These are phyloP conservation scores for Plebejus anna DNA, from an alignment of 2,888 invertebrate genomes.

Conservation along the genomic window DNA sequence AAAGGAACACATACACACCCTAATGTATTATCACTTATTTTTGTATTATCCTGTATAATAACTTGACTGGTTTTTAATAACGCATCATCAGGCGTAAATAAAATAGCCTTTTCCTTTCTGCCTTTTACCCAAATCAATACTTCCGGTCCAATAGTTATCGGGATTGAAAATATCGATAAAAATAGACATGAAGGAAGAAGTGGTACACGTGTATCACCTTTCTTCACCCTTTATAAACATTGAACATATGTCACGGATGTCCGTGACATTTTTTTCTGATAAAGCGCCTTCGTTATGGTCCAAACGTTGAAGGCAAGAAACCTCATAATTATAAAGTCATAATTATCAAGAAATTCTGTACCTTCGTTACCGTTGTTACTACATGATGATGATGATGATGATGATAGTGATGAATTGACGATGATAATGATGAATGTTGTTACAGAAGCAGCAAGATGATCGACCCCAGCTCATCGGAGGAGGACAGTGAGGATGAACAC, in stretches of 20 bases:
- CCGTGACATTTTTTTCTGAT: neutral
- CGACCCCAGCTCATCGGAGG: conserved; percentile 97
- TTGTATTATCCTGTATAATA: too few species aligned
- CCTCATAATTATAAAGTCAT: too few species aligned
- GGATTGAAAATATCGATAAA: neutral
- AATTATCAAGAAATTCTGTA: too few species aligned
- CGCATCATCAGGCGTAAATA: too few species aligned
- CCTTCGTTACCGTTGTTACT: too few species aligned
- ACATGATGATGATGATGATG: neutral
- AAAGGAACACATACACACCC: too few species aligned
- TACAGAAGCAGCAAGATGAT: conserved; percentile 83
- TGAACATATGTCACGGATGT: neutral
- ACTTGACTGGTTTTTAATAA: too few species aligned
- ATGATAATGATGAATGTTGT: conserved; percentile 38
- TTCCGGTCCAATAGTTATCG: neutral
- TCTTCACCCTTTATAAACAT: neutral
- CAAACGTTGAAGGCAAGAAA: too few species aligned
- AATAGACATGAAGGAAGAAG: neutral
- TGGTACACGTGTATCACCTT: neutral
- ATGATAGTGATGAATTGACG: neutral
- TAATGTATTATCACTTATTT: too few species aligned
- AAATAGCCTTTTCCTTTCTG: too few species aligned
- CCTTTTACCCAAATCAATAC: neutral
- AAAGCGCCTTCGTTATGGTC: too few species aligned
- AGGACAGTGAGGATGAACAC: conserved; percentile 95